phyloP scores from a whole-genome alignment of 2,113 vertebrate species.

The Chaetura pelagica region DNA sequence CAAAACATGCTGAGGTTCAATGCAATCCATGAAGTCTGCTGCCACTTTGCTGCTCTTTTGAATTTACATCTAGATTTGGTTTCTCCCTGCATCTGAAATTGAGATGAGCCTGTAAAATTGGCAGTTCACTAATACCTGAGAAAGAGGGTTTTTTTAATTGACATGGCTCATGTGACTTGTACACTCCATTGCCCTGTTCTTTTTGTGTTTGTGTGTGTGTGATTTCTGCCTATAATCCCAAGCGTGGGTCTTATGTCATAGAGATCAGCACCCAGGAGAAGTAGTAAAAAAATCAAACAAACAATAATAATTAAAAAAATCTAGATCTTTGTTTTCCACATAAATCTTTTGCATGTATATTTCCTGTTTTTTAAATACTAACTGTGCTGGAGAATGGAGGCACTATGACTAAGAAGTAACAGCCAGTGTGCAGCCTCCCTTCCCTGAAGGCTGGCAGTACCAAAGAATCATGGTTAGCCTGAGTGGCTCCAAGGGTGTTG shows the following conservation, averaged over 20 bases:
- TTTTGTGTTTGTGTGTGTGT: no score
- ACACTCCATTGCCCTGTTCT: neutral
- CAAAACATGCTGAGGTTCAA: neutral
- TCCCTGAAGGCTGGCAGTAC: neutral
- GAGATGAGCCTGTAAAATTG: neutral
- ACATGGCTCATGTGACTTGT: neutral
- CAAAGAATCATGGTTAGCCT: neutral
- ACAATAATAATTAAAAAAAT: neutral
- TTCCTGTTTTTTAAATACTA: neutral
- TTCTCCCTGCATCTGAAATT: neutral
- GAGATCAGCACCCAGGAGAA: neutral
- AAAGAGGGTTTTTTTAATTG: neutral
- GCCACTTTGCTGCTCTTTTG: neutral
- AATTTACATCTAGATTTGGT: neutral
- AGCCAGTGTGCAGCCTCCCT: neutral
- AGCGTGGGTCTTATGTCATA: neutral
- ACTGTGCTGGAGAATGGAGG: neutral
- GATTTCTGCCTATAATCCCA: neutral
- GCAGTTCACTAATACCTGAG: neutral
- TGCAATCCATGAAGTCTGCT: neutral
- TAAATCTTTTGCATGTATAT: neutral
- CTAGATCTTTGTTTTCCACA: neutral
- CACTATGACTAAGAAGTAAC: neutral
- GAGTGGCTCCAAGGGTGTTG: neutral
- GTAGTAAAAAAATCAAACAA: neutral